A percentile compares a stretch with the other conserved stretches of the same genome.
Conservation (phyloP, 2,888 invertebrate genomes). For the Margaritifera margaritifera region DNA sequence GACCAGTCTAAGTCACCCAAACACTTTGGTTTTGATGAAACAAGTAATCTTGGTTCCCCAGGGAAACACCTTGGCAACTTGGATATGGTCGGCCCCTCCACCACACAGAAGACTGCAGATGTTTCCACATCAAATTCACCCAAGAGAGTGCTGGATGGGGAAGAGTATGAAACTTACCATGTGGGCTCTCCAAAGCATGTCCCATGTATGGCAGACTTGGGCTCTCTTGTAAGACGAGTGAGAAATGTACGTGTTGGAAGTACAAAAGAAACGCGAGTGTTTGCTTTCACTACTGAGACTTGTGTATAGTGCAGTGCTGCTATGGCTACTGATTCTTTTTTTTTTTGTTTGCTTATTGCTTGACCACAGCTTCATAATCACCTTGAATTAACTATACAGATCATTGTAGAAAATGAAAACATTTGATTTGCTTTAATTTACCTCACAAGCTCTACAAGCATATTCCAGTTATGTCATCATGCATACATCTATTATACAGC, state of each 20-base stretch:
- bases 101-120: constrained; percentile 15
- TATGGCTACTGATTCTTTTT: too few species aligned
- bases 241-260: constrained; percentile 66
- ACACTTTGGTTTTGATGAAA: constrained; percentile 2
- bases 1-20: not conserved
- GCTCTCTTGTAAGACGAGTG: constrained; percentile 60
- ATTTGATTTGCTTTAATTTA: too few species aligned
- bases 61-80: constrained; percentile 7
- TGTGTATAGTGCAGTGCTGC: constrained; percentile 38
- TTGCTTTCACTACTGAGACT: constrained; percentile 50
- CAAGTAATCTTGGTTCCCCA: not conserved
- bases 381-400: too few species aligned
- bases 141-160: constrained; percentile 24
- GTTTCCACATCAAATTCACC: constrained; percentile 27
- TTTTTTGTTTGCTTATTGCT: too few species aligned
- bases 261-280: constrained; percentile 64
- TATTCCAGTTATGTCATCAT: too few species aligned
- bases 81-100: constrained; percentile 6
- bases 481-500: too few species aligned
- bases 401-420: too few species aligned
- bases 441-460: too few species aligned
- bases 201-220: constrained; percentile 63
- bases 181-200: constrained; percentile 46
- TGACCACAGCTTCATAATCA: too few species aligned
- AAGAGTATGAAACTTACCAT: constrained; percentile 26